Base-by-base conservation (phyloP, 2,888 invertebrate species). In the Eupithecia tripunctaria region DNA sequence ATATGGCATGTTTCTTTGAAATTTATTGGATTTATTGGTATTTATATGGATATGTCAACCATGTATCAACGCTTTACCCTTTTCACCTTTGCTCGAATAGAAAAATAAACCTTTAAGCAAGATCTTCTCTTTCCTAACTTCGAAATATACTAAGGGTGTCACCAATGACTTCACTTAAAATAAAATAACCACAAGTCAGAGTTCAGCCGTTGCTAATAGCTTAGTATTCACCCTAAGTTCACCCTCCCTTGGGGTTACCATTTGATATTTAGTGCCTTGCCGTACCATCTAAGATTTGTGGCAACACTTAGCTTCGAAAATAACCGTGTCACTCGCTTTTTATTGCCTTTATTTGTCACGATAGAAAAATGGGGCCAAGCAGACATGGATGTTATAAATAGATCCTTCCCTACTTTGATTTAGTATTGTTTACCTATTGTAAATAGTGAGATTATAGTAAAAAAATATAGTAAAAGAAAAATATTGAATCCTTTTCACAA, bases 281-380 rank as follows among this genome's bases (percentile, higher is more conserved):
- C 88, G 93, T 93, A 91, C 92, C 92, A 93, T 92, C 93, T 92
- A 87, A 91, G 91, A 93, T 90, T 92, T 91, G 89, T 91, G 88
- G 87, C 86, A 85, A 85, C 89, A 89, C 88, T 90, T 89, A 88
- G 83, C 85, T 82, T 86, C 82, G 67, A 83, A 85, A 86, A 85
- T 86, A 85, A 81, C 80, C 81, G 76, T 82, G 84, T 82, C 85
- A 83, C 77, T 80, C 74, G 75, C 72, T 76, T 76, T 79, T 76
- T 80, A 80, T 79, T 79, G 80, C 77, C 80, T 82, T 83, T 85
- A 83, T 84, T 82, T 83, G 83, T 88, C 82, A 84, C 83, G 85
- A 70, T 72, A 51, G 70, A 77, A 78, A 74, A 73, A 77, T 75
- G 74, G 73, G 76, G 75, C 73, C 73, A 73, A 74, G 68, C 71